Conservation (phyloP, 2,797 vertebrate species). For the Podarcis lilfordi region DNA sequence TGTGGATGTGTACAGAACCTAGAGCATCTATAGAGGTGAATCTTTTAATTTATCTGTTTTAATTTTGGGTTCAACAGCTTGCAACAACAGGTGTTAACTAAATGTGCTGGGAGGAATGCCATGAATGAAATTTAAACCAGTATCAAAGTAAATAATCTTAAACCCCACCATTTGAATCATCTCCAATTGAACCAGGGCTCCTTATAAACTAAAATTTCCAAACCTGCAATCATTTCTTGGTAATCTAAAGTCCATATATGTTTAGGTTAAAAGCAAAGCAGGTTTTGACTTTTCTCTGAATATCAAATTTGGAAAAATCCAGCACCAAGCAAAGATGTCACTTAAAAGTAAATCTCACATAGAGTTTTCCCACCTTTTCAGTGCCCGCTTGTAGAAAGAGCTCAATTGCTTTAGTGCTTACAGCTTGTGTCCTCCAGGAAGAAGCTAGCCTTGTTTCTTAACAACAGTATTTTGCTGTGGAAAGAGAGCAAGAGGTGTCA, state of each 20-base stretch:
- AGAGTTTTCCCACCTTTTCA: neutral
- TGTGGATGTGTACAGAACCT: neutral
- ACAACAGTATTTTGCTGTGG: neutral
- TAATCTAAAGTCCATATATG: neutral
- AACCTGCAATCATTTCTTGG: neutral
- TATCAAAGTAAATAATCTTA: neutral
- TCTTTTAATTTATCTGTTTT: neutral
- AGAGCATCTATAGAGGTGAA: neutral
- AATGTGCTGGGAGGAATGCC: neutral
- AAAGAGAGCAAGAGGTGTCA: neutral
- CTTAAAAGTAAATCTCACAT: neutral
- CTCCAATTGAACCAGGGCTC: neutral
- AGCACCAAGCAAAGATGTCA: constrained; percentile 1
- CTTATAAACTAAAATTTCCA: neutral
- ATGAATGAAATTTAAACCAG: neutral
- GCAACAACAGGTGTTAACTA: neutral
- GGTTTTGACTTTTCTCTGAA: neutral
- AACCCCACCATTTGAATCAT: neutral
- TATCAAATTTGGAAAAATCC: rapidly evolving
- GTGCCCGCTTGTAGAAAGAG: neutral
- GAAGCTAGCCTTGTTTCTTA: neutral
- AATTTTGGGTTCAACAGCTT: neutral
- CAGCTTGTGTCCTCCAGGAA: neutral
- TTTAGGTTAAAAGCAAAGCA: neutral
- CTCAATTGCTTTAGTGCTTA: constrained; percentile 22